These are phyloP conservation scores for Podarcis lilfordi DNA, from an alignment of 2,797 vertebrate species.

Conservation along the genomic window DNA sequence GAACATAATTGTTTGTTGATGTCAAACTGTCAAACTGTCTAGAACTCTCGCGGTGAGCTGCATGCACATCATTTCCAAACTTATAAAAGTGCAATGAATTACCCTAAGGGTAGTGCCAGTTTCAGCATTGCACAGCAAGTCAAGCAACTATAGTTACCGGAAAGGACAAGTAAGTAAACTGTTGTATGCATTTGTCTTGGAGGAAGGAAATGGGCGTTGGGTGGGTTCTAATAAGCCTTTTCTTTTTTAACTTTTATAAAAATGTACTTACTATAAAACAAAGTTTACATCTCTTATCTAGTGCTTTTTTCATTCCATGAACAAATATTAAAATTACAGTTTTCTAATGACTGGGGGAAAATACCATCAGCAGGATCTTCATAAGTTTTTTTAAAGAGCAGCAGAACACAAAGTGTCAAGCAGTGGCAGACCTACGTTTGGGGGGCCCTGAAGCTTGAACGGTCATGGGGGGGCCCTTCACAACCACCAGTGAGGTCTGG, in stretches of 20 bases:
- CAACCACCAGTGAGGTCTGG: too few species aligned
- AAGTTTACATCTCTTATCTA: not conserved
- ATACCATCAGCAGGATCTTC: not conserved
- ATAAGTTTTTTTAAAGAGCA: too few species aligned
- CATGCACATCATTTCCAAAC: not conserved
- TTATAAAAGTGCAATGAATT: not conserved
- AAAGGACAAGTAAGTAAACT: constrained; percentile 1
- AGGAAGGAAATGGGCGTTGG: not conserved
- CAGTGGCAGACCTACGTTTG: too few species aligned
- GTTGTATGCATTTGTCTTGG: not conserved
- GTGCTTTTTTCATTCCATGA: not conserved
- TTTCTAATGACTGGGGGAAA: not conserved
- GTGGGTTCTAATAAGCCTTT: not conserved
- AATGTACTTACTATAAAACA: not conserved
- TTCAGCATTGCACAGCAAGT: not conserved
- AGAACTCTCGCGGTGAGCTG: not conserved
- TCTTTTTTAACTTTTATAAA: too few species aligned
- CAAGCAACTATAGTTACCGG: not conserved
- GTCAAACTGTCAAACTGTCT: constrained; percentile 16
- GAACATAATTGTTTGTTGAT: not conserved
- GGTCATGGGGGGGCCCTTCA: too few species aligned
- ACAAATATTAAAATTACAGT: not conserved
- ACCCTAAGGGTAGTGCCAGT: not conserved
- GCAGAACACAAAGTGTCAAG: too few species aligned
- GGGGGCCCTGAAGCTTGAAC: too few species aligned